These are phyloP conservation scores for Dallia pectoralis DNA, from an alignment of 2,797 vertebrate species.

Conservation along the genomic window DNA sequence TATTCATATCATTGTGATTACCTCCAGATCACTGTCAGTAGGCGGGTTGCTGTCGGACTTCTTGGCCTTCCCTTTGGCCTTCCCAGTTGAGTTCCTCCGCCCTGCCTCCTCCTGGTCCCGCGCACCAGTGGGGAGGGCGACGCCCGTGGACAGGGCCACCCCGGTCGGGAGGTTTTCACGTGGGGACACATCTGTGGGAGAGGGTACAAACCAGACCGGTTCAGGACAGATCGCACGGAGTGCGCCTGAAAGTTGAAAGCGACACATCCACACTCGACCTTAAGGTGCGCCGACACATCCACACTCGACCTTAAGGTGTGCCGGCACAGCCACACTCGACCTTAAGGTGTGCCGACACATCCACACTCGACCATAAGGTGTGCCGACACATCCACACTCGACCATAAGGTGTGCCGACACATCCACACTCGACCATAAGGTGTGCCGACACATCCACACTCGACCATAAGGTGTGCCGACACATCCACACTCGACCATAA, in stretches of 20 bases:
- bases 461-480: no score
- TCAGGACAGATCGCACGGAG: not conserved
- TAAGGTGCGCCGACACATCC: not conserved
- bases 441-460: not conserved
- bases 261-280: not conserved
- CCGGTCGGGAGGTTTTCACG: slow-evolving; percentile 73
- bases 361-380: no score
- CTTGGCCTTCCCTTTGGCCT: slow-evolving; percentile 92
- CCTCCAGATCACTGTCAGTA: slow-evolving; percentile 90
- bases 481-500: no score
- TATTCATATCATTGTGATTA: slow-evolving; percentile 42
- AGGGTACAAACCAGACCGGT: not conserved
- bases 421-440: not conserved
- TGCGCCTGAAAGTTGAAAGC: not conserved
- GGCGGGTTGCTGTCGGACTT: slow-evolving; percentile 80
- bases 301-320: no score
- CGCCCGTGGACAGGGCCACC: slow-evolving; percentile 57
- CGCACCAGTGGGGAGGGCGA: slow-evolving; percentile 69
- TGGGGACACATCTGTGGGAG: slow-evolving; percentile 62
- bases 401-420: not conserved
- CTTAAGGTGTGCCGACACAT: no score
- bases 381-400: not conserved
- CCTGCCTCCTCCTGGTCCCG: slow-evolving; percentile 87
- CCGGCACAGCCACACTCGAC: no score
- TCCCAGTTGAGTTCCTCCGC: slow-evolving; percentile 85